Conservation (phyloP, 2,797 vertebrate species). For the Notolabrus celidotus region DNA sequence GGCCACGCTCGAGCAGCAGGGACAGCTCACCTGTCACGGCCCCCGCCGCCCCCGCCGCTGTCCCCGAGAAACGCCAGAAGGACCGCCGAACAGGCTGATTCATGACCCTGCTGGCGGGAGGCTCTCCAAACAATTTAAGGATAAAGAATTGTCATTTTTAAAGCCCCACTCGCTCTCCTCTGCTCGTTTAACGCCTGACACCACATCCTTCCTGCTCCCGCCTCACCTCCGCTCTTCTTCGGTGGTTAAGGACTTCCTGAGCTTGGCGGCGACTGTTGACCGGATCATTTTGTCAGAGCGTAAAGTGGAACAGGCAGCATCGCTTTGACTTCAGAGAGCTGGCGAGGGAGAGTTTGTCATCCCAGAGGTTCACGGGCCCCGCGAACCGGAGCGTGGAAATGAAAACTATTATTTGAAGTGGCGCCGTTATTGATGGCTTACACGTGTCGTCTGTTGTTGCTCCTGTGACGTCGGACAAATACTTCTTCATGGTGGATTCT, state of each 20-base stretch:
- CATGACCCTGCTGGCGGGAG: constrained; percentile 78
- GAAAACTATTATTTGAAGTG: neutral
- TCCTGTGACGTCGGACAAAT: neutral
- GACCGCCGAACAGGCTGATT: constrained; percentile 77
- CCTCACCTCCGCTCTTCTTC: constrained; percentile 42
- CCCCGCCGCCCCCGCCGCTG: constrained; percentile 44
- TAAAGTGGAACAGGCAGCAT: neutral
- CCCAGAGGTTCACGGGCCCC: constrained; percentile 5
- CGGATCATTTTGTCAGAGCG: constrained; percentile 33
- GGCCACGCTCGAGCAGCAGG: constrained; percentile 49
- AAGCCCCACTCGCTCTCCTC: constrained; percentile 28
- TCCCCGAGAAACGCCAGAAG: constrained; percentile 56
- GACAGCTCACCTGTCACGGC: constrained; percentile 76
- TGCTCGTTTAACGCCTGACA: constrained; percentile 71
- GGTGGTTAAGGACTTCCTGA: constrained; percentile 56
- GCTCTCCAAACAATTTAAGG: constrained; percentile 85
- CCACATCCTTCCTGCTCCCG: constrained; percentile 30
- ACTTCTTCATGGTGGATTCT: neutral
- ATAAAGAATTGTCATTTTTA: constrained; percentile 80
- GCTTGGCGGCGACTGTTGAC: neutral
- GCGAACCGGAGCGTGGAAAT: neutral
- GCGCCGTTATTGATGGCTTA: neutral
- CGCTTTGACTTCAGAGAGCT: neutral
- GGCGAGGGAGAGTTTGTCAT: constrained; percentile 31
- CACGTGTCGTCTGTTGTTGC: neutral